These are phyloP conservation scores for Callipepla squamata DNA, from an alignment of 2,113 vertebrate species.

Conservation along the genomic window DNA sequence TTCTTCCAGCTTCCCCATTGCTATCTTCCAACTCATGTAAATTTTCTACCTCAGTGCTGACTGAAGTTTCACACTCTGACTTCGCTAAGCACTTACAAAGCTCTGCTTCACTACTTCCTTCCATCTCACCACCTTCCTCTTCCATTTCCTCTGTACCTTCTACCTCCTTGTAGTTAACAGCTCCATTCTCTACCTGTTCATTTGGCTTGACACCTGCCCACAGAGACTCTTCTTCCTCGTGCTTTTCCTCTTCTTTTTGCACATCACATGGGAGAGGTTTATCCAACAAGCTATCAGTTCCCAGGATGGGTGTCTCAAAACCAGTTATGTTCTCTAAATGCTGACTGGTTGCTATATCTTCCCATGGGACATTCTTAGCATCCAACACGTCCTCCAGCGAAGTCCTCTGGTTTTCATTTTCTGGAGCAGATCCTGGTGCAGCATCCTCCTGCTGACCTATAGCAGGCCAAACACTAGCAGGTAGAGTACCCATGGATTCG, in stretches of 20 bases:
- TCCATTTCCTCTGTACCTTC: conserved; percentile 62
- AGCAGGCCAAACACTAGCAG: conserved; percentile 53
- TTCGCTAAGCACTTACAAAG: conserved; percentile 13
- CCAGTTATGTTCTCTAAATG: conserved; percentile 54
- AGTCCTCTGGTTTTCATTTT: conserved; percentile 55
- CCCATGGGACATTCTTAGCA: conserved; percentile 69
- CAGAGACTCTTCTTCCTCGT: conserved; percentile 39
- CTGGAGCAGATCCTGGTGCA: conserved; percentile 57
- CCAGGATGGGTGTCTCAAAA: conserved; percentile 56
- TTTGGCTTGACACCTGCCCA: conserved; percentile 72
- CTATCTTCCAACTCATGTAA: background rate
- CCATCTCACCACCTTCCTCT: conserved; percentile 39
- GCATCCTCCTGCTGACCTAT: conserved; percentile 55
- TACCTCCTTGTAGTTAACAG: conserved; percentile 50
- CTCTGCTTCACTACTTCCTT: conserved; percentile 29
- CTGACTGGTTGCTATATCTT: conserved; percentile 73
- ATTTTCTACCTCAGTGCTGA: conserved; percentile 18
- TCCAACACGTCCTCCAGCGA: conserved; percentile 63
- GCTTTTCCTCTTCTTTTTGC: conserved; percentile 63
- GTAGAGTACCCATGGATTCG: background rate
- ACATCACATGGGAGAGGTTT: conserved; percentile 52
- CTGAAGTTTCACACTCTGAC: conserved; percentile 12
- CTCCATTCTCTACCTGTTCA: conserved; percentile 77
- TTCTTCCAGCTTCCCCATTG: background rate
- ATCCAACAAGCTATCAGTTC: conserved; percentile 56